These are phyloP conservation scores for Notechis scutatus DNA, from an alignment of 2,113 vertebrate species.

Conservation along the genomic window DNA sequence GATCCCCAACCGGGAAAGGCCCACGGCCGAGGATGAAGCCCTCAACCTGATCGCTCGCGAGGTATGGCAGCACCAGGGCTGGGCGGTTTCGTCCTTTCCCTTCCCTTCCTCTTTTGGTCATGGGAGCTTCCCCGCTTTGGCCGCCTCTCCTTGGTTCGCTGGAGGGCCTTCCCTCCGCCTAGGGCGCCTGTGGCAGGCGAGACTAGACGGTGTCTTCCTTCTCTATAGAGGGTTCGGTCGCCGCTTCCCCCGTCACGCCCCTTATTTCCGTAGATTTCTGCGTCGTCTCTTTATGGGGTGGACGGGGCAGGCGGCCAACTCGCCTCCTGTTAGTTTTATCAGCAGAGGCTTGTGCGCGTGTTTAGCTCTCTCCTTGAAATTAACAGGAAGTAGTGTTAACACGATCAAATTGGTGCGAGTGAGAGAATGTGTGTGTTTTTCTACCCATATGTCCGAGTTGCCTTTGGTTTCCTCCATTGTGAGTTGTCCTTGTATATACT, in stretches of 20 bases:
- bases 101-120: background rate
- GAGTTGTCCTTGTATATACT: background rate
- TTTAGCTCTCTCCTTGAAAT: background rate
- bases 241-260: background rate
- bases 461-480: background rate
- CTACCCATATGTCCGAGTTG: background rate
- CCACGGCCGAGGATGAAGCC: constrained; percentile 78
- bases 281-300: background rate
- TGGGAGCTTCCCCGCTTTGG: background rate
- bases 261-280: background rate
- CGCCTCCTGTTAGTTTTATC: background rate
- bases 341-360: background rate
- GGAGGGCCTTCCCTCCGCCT: no score
- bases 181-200: background rate
- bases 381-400: background rate
- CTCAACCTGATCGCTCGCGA: constrained; percentile 79
- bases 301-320: background rate
- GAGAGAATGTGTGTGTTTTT: background rate
- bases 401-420: background rate
- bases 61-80: constrained; percentile 58
- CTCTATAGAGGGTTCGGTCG: background rate
- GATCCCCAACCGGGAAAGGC: constrained; percentile 72
- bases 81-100: background rate
- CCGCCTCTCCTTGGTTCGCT: background rate
- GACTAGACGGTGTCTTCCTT: background rate